A percentile compares a stretch with the other conserved stretches of the same genome.
These are phyloP conservation scores for Coptodon bakossiorum DNA, from an alignment of 2,113 vertebrate species.

Conservation along the genomic window DNA sequence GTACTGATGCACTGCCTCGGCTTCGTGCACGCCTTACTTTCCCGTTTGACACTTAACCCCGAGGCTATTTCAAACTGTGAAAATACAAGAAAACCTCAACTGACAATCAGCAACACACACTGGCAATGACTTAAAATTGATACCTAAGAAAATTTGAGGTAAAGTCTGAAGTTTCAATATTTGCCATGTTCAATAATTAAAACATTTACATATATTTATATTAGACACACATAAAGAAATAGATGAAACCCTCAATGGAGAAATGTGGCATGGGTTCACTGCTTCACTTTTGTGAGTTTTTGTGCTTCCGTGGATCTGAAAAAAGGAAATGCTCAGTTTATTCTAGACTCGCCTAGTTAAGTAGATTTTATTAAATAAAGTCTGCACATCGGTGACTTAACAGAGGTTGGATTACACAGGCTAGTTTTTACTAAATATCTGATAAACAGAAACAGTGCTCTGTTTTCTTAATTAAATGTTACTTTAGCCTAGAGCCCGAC, in stretches of 20 bases:
- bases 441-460: not conserved
- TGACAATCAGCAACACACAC: conserved; percentile 14
- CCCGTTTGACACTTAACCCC: not conserved
- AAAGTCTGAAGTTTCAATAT: conserved; percentile 48
- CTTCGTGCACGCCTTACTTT: not conserved
- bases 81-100: not conserved
- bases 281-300: not conserved
- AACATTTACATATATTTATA: not conserved
- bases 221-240: conserved; percentile 16
- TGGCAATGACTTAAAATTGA: conserved; percentile 28
- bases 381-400: not conserved
- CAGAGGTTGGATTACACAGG: not conserved
- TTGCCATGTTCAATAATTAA: conserved; percentile 23
- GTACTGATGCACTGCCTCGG: not conserved
- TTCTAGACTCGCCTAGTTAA: not conserved
- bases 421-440: not conserved
- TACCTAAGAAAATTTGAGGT: conserved; percentile 45
- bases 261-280: not conserved
- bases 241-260: not conserved
- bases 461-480: not conserved
- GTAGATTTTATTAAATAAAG: not conserved
- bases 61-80: not conserved
- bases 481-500: not conserved
- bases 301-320: not conserved
- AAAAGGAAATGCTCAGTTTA: not conserved